These are phyloP conservation scores for Lytechinus variegatus DNA, from an alignment of 35 echinoderm and acorn worm species.

Conservation along the genomic window DNA sequence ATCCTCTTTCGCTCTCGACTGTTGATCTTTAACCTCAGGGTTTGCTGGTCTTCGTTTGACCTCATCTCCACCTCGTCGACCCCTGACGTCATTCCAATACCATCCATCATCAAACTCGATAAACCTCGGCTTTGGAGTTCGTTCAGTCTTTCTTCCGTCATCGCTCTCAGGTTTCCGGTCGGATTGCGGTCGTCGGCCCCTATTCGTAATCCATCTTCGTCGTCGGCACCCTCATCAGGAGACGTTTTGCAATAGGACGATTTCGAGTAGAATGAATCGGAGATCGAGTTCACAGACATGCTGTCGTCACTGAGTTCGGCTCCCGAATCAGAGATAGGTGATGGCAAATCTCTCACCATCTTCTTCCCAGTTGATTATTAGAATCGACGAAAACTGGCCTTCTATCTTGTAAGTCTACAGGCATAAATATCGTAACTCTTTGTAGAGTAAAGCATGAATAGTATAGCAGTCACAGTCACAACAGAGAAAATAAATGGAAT, in stretches of 20 bases:
- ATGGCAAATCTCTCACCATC: slow-evolving; percentile 28
- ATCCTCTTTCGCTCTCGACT: slow-evolving; percentile 84
- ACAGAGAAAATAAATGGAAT: neutral
- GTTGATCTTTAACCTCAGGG: slow-evolving; percentile 78
- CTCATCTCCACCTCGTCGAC: neutral
- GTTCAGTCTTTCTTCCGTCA: slow-evolving; percentile 9
- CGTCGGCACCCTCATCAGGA: neutral
- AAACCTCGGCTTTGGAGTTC: neutral
- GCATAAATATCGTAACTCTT: no score
- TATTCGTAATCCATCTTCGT: neutral
- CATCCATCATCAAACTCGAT: slow-evolving; percentile 13
- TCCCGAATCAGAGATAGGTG: slow-evolving; percentile 63
- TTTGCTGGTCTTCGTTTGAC: slow-evolving; percentile 65
- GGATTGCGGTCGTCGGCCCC: neutral
- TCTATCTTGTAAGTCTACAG: no score
- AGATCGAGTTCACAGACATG: slow-evolving; percentile 62
- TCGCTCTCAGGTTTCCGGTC: slow-evolving; percentile 1
- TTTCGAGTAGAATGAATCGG: slow-evolving; percentile 44
- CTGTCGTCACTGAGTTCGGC: slow-evolving; percentile 67
- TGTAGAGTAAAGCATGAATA: neutral
- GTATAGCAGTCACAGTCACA: neutral
- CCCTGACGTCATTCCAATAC: neutral
- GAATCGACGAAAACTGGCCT: neutral
- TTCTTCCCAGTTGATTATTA: neutral
- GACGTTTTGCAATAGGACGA: neutral